Conservation (phyloP, 1,140 invertebrate genomes). For the Acyrthosiphon pisum region DNA sequence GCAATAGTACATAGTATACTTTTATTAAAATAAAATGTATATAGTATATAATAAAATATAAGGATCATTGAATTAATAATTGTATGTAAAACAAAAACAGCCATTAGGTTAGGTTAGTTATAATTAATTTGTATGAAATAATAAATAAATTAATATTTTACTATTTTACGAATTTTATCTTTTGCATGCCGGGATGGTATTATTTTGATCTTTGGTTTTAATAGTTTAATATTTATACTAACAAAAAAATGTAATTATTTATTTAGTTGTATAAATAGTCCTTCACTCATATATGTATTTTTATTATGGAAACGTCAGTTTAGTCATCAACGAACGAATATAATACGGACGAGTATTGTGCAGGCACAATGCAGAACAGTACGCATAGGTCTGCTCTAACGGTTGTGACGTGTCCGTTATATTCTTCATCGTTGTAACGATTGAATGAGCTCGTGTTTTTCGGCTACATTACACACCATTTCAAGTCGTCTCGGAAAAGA, state of each 20-base stretch:
- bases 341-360: neutral
- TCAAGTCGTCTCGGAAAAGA: neutral
- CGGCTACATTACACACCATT: slow-evolving; percentile 35
- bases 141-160: neutral
- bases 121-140: neutral
- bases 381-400: slow-evolving; percentile 29
- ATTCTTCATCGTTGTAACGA: slow-evolving; percentile 28
- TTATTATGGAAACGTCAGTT: neutral
- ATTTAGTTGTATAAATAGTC: neutral
- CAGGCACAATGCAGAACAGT: slow-evolving; percentile 10
- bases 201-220: neutral
- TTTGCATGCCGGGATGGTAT: neutral
- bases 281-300: neutral
- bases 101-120: neutral
- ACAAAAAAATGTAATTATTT: neutral
- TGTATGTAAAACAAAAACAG: neutral
- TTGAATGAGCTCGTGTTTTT: slow-evolving; percentile 46
- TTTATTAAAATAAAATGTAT: too few species aligned
- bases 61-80: neutral
- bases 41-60: neutral
- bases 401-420: slow-evolving; percentile 50
- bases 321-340: neutral
- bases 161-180: neutral
- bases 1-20: neutral
- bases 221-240: neutral